Percentiles rank a stretch among this genome's conserved stretches.
phyloP scores from a whole-genome alignment of 1,140 invertebrate species.

The Atopsyche davidsoni region DNA sequence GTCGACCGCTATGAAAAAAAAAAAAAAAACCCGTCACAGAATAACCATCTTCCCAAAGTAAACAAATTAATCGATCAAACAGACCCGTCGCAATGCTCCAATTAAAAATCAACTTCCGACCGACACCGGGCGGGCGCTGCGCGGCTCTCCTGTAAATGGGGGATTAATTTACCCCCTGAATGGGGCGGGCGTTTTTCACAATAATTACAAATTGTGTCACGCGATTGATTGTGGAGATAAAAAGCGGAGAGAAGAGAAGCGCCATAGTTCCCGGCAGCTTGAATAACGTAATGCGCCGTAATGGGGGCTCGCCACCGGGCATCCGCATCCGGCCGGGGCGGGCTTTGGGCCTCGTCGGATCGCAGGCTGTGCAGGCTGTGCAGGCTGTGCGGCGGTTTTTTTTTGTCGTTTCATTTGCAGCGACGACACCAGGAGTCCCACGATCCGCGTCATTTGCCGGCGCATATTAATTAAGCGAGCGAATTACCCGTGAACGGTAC shows the following conservation, averaged over 20 bases:
- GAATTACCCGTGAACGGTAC: too few species aligned
- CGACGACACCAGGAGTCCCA: too few species aligned
- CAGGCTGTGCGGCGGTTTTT: too few species aligned
- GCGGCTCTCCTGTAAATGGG: neutral
- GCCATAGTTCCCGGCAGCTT: too few species aligned
- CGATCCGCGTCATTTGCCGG: too few species aligned
- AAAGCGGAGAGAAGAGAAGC: neutral
- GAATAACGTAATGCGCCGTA: constrained; percentile 31
- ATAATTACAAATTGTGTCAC: constrained; percentile 31
- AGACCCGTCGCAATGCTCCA: constrained; percentile 5
- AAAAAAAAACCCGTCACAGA: too few species aligned
- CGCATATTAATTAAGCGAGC: too few species aligned
- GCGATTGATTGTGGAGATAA: constrained; percentile 29
- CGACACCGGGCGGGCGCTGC: neutral
- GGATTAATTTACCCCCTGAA: constrained; percentile 21
- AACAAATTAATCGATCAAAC: neutral
- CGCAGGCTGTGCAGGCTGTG: too few species aligned
- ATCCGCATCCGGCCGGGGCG: constrained; percentile 23
- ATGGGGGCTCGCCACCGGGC: constrained; percentile 30
- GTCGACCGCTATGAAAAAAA: too few species aligned
- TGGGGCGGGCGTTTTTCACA: constrained; percentile 22
- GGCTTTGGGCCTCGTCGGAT: neutral
- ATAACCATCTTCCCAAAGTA: too few species aligned
- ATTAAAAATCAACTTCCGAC: constrained; percentile 8
- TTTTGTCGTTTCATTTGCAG: too few species aligned